Conservation (phyloP, 2,797 vertebrate genomes). For the Pristis pectinata region DNA sequence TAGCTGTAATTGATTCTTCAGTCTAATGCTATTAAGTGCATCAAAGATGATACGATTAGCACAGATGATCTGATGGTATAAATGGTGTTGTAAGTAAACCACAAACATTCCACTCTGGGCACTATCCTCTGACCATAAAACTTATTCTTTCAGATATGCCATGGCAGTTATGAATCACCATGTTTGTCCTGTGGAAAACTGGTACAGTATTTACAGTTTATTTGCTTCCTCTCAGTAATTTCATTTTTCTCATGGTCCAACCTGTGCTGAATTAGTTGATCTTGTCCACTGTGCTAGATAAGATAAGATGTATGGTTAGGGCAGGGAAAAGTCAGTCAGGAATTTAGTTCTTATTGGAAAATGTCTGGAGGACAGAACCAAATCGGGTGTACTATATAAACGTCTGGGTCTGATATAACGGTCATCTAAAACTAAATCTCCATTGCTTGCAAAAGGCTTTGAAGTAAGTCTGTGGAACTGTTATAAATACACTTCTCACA, state of each 20-base stretch:
- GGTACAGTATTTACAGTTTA: slow-evolving; percentile 55
- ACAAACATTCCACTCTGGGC: neutral
- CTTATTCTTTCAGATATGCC: slow-evolving; percentile 65
- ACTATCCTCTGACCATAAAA: neutral
- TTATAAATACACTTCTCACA: neutral
- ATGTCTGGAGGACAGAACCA: neutral
- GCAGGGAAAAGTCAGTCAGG: neutral
- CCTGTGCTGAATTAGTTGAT: neutral
- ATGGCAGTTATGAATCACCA: slow-evolving; percentile 95
- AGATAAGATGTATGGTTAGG: neutral
- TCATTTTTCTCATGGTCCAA: neutral
- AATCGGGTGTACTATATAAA: neutral
- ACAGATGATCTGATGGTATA: neutral
- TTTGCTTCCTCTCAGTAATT: neutral
- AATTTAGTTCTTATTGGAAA: neutral
- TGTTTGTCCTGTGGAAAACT: slow-evolving; percentile 90
- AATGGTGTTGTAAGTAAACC: neutral
- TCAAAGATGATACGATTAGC: neutral
- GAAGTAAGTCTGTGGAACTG: neutral
- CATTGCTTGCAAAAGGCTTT: neutral
- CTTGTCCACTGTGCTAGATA: neutral
- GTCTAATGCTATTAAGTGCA: neutral
- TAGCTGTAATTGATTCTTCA: neutral
- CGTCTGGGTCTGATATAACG: neutral
- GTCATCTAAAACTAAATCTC: neutral